Evolutionary conservation across 2,888 invertebrate genomes (phyloP).

Genomic region (Euclidia mi): DNA sequence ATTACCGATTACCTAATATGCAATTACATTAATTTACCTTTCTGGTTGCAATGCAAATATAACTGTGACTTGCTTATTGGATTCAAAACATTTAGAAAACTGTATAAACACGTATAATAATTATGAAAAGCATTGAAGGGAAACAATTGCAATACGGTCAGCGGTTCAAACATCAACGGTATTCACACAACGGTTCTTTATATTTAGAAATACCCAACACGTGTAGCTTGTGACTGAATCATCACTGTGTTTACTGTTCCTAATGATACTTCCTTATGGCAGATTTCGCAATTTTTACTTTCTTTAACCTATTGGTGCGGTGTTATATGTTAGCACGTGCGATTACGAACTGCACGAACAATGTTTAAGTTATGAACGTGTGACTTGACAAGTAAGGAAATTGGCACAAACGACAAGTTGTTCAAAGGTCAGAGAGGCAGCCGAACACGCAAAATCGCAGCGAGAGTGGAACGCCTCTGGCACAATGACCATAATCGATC

Average conservation of each 20-base stretch:
- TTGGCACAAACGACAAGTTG: slow-evolving; percentile 53
- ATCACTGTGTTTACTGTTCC: slow-evolving; percentile 72
- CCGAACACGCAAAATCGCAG: slow-evolving; percentile 61
- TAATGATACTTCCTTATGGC: slow-evolving; percentile 70
- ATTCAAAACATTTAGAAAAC: slow-evolving; percentile 39
- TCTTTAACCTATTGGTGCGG: slow-evolving; percentile 49
- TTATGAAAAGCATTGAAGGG: slow-evolving; percentile 63
- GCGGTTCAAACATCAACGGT: slow-evolving; percentile 75
- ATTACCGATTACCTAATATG: slow-evolving; percentile 15
- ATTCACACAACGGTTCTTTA: slow-evolving; percentile 83
- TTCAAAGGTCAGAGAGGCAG: slow-evolving; percentile 64
- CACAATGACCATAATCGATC: slow-evolving; percentile 82
- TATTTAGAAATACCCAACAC: slow-evolving; percentile 81
- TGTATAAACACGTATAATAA: slow-evolving; percentile 62
- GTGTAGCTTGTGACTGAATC: slow-evolving; percentile 80
- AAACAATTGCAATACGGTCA: slow-evolving; percentile 77
- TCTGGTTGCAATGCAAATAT: neutral
- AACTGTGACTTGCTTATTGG: slow-evolving; percentile 25
- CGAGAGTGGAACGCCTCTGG: slow-evolving; percentile 75
- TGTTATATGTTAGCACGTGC: too few relatives aligned
- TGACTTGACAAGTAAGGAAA: slow-evolving; percentile 55
- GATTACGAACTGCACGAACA: neutral
- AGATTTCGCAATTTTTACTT: slow-evolving; percentile 71
- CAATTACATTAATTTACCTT: slow-evolving; percentile 13
- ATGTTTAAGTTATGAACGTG: slow-evolving; percentile 31